Evolutionary conservation across 2,888 invertebrate genomes (phyloP), one percentile per base, ranked within the genome.

Genomic region (Brachynemurus nebulosus): DNA sequence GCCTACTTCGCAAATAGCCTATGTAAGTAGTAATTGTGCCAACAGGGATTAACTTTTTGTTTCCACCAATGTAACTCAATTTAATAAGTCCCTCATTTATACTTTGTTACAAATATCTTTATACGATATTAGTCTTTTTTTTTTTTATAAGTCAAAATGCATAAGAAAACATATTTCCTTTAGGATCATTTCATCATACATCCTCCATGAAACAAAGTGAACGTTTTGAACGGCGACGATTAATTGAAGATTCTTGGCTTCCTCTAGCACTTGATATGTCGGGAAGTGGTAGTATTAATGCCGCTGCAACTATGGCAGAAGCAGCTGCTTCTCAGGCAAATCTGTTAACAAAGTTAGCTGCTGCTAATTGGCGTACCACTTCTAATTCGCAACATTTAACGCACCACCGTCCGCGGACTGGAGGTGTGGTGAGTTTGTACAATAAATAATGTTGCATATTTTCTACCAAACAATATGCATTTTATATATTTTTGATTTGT

Each of bases 401-500:
- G 12, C 30, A 30, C 30, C 30, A 30, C 30, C 30, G 30, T 30
- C 30, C 30, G 14, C n/a, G 14, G 14, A 20, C 37, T 17, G 18
- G 37, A n/a, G 37, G 37, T 19, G 37, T 37, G 37, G 37, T 37
- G 37, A 37, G 37, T 37, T 37, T 19, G n/a, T n/a, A n/a, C n/a
- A n/a, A n/a, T n/a, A n/a, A n/a, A n/a, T n/a, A n/a, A n/a, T n/a
- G n/a, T n/a, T n/a, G n/a, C n/a, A n/a, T n/a, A n/a, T n/a, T n/a
- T n/a, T n/a, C n/a, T n/a, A n/a, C n/a, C n/a, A n/a, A n/a, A n/a
- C n/a, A n/a, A n/a, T n/a, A n/a, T n/a, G n/a, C n/a, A n/a, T n/a
- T n/a, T n/a, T n/a, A n/a, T n/a, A n/a, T n/a, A n/a, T n/a, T n/a
- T n/a, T n/a, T n/a, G n/a, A n/a, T n/a, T n/a, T n/a, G n/a, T n/a